Base-by-base conservation (phyloP, 2,797 vertebrate genomes). In the Hoplostethus mediterraneus region DNA sequence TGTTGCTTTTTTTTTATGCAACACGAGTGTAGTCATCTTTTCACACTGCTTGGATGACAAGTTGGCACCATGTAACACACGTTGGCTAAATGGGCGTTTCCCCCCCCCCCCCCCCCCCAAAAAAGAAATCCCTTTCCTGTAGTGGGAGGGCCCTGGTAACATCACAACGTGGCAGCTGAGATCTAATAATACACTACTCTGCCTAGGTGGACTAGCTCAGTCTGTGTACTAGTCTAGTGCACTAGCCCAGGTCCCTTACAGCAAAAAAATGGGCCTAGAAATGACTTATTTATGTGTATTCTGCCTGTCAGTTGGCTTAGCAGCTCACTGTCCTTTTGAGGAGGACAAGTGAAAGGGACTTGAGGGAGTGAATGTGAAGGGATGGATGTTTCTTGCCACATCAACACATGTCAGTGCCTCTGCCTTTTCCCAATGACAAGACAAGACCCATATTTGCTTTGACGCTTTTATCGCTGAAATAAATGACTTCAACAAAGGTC, bases 121-220 rank as follows among this genome's bases (percentile, higher is more conserved):
- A 25, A 49, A 52, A 55, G 17, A 64, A 40, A 79, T 70, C 47
- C 48, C 63, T 71, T 75, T 75, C 76, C 86, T 82, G 85, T 75
- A 67, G 57, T 85, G 92, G 94, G 93, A 91, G 94, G 92, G 75
- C 73, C 90, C 70, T 69, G 75, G 62, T 67, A 87, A 89, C 89
- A 89, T 90, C 91, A 89, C 95, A 94, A 95, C 94, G 94, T 95
- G 93, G 93, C 93, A 94, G 44, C 61, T 59, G 60, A 64, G 45
- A 57, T 86, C 90, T 80, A 92, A 90, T 71, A 87, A 89, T 87
- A 86, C 47, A 71, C 76, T 75, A 38, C 60, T 78, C 76, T 75
- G 38, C 60, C 31, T 33, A 25, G 2, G 4, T 13, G 44, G 13
- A 45, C 44, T 45, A 4, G 11, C 44, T 3, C 44, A 45, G 14